Base-by-base conservation (phyloP, 2,797 vertebrate species). In the Rhinella marina region DNA sequence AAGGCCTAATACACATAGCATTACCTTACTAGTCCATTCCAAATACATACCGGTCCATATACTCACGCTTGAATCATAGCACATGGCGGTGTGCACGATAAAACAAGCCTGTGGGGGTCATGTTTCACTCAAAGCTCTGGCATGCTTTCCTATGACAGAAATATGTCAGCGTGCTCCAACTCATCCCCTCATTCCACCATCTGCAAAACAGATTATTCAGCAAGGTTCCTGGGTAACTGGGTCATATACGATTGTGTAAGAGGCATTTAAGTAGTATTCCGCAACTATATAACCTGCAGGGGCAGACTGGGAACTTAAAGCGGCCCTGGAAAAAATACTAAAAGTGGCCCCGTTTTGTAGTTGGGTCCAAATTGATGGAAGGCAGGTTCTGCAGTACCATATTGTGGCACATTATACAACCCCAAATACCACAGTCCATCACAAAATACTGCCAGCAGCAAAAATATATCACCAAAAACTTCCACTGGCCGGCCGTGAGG, bases 81-180 rank as follows among this genome's bases (percentile, higher is more conserved):
- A 50, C 41, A 75, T 75, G 21, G 19, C 32, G 48, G 32, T 48
- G 12, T 41, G 23, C 9, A 77, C 48, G 54, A 2, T 77, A 76
- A 48, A 76, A 76, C 23, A 77, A 77, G 48, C 50, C 48, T 77
- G 13, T 52, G 23, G 7, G 50, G 8, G 32, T 75, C 72, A 75
- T 50, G 41, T 75, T 75, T 50, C 72, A 77, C 11, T 25, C 23
- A 25, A 77, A 0, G 50, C 12, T 54, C 54, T 54, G 11, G 72
- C 10, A 48, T 52, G 72, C 23, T 54, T 25, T 17, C 50, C 75
- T 77, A 25, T 10, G 41, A 52, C 13, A 54, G 75, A 77, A 77
- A 77, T 14, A 75, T 75, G 72, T 75, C 72, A 75, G 72, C 72
- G 13, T 23, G 72, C 72, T 75, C 7, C 72, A 52, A 75, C 72